Evolutionary conservation across 2,113 vertebrate genomes (phyloP).

Genomic region (Ictalurus furcatus): DNA sequence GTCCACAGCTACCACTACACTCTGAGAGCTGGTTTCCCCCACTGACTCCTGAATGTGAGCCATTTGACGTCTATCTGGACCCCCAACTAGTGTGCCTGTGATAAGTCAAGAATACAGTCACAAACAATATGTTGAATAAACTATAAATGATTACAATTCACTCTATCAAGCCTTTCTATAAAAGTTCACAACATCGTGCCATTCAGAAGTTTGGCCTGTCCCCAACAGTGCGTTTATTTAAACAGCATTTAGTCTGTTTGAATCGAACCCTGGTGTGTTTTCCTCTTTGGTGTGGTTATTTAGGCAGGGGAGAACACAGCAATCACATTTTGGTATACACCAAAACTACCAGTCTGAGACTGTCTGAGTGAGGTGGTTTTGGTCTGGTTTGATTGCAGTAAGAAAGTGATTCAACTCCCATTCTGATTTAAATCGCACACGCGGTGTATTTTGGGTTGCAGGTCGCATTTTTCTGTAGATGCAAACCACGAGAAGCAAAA

Average conservation of each 20-base stretch:
- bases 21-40: constrained; percentile 97
- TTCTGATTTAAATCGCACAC: background rate
- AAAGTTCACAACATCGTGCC: background rate
- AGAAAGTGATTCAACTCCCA: background rate
- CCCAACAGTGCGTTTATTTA: background rate
- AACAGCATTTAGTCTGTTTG: background rate
- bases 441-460: too few relatives aligned
- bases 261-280: background rate
- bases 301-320: background rate
- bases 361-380: background rate
- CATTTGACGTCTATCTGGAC: constrained; percentile 90
- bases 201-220: background rate
- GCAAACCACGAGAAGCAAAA: too few relatives aligned
- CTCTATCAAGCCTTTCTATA: background rate
- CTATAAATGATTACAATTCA: background rate
- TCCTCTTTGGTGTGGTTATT: background rate
- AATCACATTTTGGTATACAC: background rate
- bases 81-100: constrained; percentile 87
- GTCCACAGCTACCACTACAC: constrained; percentile 96
- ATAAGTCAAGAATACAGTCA: constrained; percentile 43
- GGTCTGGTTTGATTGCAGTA: background rate
- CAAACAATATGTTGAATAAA: constrained; percentile 7
- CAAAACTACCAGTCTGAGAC: background rate
- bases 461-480: too few relatives aligned
- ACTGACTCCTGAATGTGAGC: constrained; percentile 95